Evolutionary conservation across 2,113 vertebrate genomes (phyloP), one percentile per base, ranked within the genome.

Genomic region (Cathartes aura): DNA sequence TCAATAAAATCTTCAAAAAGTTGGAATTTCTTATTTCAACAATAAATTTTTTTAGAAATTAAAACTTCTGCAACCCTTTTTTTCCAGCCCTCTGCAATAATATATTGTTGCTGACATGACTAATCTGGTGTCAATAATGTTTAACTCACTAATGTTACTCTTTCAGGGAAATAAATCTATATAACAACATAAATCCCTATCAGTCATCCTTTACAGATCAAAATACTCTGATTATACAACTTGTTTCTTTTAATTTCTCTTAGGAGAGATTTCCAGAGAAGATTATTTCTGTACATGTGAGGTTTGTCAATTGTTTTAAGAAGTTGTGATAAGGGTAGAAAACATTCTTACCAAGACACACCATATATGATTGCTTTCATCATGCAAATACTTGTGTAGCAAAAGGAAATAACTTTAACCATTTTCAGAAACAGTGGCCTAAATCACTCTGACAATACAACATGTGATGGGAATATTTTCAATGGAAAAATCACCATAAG

Each of bases 381-480:
- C 48, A 45, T 52, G 15, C 18, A 78, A 76, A 91, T 63, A 66
- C 20, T 89, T 74, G 9, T 32, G 16, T 11, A 89, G n/a, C 12
- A 70, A 82, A 53, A 86, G 20, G 29, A 83, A 89, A 76, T 26
- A 50, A 30, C 27, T 89, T 92, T 50, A 75, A 75, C 32, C 34
- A 70, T 45, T 84, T 87, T 91, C 64, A 91, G 74, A 90, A 97
- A 87, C 18, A 81, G 38, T 90, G 86, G 11, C 82, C 76, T 93
- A 91, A 96, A 93, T 85, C 34, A 82, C 53, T 82, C 67, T 85
- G 88, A 94, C 91, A 95, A 42, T 42, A 38, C 22, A 88, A 76
- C 52, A 83, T 71, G 63, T n/a, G 40, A 89, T 82, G 32, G 38
- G 62, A 95, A 75, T 84, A 90, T 87, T 89, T 94, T 94, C 81